These are phyloP conservation scores for Drosophila rhopaloa DNA, from an alignment of 1,140 invertebrate genomes.

Conservation along the genomic window DNA sequence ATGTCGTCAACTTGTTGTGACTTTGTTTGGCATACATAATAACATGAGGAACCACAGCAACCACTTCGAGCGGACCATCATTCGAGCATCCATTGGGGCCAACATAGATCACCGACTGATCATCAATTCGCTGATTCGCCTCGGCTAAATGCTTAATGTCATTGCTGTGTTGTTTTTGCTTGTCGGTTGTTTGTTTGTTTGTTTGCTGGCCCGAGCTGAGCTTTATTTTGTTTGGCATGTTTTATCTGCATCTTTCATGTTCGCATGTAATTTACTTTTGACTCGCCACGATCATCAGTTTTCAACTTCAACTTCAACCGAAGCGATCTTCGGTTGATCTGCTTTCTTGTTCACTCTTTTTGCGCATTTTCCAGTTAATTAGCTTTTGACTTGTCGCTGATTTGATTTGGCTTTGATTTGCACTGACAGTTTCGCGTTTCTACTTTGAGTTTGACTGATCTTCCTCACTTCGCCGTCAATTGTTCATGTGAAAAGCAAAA, in stretches of 20 bases:
- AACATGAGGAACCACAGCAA: conserved; percentile 35
- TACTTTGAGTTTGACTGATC: conserved; percentile 52
- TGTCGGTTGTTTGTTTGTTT: conserved; percentile 22
- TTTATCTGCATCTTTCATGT: conserved; percentile 82
- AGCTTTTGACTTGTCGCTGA: conserved; percentile 72
- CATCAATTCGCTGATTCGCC: conserved; percentile 67
- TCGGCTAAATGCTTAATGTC: conserved; percentile 66
- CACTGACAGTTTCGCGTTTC: conserved; percentile 25
- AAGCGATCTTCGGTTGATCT: conserved; percentile 10
- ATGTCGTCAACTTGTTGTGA: conserved; percentile 78
- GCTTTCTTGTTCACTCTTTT: conserved; percentile 17
- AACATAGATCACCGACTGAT: conserved; percentile 75
- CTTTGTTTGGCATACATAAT: conserved; percentile 83
- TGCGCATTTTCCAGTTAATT: conserved; percentile 67
- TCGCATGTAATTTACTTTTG: conserved; percentile 79
- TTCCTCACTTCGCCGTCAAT: conserved; percentile 60
- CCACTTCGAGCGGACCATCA: conserved; percentile 12
- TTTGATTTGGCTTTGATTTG: conserved; percentile 58
- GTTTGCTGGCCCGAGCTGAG: conserved; percentile 40
- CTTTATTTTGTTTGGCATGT: conserved; percentile 79
- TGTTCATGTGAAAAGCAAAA: conserved; percentile 74
- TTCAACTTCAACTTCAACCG: conserved; percentile 31
- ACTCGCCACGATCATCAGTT: conserved; percentile 51
- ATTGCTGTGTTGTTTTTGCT: conserved; percentile 46
- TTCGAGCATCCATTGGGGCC: conserved; percentile 35